Base-by-base conservation (phyloP, 1,140 invertebrate species). In the Drosophila kurseongensis region DNA sequence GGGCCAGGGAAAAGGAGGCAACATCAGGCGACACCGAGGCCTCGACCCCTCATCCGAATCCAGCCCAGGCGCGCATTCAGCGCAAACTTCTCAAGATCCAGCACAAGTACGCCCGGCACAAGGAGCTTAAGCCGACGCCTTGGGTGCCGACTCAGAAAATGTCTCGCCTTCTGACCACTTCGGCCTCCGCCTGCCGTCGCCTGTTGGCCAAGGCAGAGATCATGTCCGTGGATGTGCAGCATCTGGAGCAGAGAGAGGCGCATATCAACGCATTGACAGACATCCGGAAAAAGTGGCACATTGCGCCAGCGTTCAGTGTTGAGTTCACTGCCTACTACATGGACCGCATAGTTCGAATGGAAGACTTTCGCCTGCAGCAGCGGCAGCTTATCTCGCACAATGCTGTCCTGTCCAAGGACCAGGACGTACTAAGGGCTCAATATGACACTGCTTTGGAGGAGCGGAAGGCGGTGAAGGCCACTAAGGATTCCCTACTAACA, bases 141-240 rank as follows among this genome's bases (percentile, higher is more conserved):
- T 98, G 97, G 97, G 97, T 98, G 8, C 97, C 97, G 9, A 98
- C 97, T 5, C 97, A 98, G 92, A 99, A 99, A 93, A 97, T 98
- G 96, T 97, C 97, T 1, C 94, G 98, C 29, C 93, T 98, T 72
- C 92, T 99, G 45, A 97, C 97, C 32, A 98, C 97, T 1, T 98
- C 97, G 78, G 97, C 98, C 1, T 97, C 96, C 0, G 97, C 97
- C 2, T 97, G 97, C 92, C 95, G 96, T 23, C 95, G 96, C 75
- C 94, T 99, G 59, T 93, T 97, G 52, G 94, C 94, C 44, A 99
- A 99, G 93, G 97, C 98, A 0, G 96, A 97, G 91, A 93, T 98
- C 9, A 98, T 98, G 95, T 98, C 97, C 1, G 95, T 98, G 0
- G 95, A 97, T 91, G 96, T 95, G 5, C 94, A 94, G 47, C 95